A percentile compares a stretch with the other conserved stretches of the same genome.
Conservation (phyloP, 2,797 vertebrate genomes). For the Euphonia xanthogaster region DNA sequence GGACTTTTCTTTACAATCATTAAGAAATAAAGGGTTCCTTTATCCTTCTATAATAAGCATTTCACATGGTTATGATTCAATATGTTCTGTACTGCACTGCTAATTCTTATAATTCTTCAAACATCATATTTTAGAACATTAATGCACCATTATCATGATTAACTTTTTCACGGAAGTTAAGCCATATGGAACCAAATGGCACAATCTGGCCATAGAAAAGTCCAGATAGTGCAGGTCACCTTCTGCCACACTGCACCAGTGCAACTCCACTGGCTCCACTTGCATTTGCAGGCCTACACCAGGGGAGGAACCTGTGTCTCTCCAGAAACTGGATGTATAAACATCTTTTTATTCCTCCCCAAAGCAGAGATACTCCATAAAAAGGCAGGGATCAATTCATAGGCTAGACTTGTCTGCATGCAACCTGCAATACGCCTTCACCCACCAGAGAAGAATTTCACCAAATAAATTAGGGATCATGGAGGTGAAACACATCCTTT, state of each 20-base stretch:
- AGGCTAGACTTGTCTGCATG: neutral
- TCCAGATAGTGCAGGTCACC: neutral
- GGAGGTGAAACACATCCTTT: neutral
- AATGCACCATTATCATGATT: slow-evolving; percentile 28
- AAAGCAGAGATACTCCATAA: neutral
- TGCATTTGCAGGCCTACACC: neutral
- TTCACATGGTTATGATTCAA: slow-evolving; percentile 9
- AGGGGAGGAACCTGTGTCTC: neutral
- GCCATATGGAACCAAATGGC: slow-evolving; percentile 14
- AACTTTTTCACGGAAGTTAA: slow-evolving; percentile 38
- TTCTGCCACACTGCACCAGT: neutral
- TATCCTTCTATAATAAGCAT: neutral
- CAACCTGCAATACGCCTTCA: neutral
- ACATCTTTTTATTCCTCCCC: neutral
- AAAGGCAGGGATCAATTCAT: neutral
- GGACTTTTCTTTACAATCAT: neutral
- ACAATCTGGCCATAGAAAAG: neutral
- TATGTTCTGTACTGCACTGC: neutral
- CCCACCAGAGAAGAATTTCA: neutral
- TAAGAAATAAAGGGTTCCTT: neutral
- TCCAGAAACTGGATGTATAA: neutral
- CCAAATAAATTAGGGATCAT: neutral
- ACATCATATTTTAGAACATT: slow-evolving; percentile 5
- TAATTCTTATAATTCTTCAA: slow-evolving; percentile 42
- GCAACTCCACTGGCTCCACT: neutral